Evolutionary conservation across 2,797 vertebrate species (phyloP), one percentile per base, ranked within the genome.

Genomic region (Chelidonichthys spinosus): DNA sequence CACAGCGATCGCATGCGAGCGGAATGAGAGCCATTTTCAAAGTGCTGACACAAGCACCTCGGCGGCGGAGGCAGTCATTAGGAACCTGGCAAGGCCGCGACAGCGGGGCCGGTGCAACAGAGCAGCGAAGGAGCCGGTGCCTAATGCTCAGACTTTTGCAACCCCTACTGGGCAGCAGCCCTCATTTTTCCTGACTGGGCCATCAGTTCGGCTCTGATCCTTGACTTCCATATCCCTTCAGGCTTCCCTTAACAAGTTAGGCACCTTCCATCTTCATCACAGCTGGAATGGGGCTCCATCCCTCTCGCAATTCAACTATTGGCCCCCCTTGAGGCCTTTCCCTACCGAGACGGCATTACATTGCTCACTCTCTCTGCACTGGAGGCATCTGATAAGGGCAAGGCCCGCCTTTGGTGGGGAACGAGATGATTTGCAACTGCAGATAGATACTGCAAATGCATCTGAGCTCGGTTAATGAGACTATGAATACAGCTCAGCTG

Each of bases 31-130:
- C 73, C 84, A 83, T 90, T 90, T 25, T 82, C 76, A 90, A 92
- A 92, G 2, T 89, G 92, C 92, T 93, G 93, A 93, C 91, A 92
- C 87, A 91, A 86, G 91, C 90, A 66, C 74, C 85, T 85, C 82
- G 18, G 84, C 84, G 70, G 87, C 32, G 63, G 25, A 82, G 83
- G 86, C 84, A 86, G 86, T 90, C 91, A 92, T 92, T 92, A 92
- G 5, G 14, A 85, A 86, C 70, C 88, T 91, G 91, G 89, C 92
- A 87, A 76, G 62, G 76, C 84, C 64, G 68, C 74, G 43, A 65
- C 83, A 78, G 85, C 75, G 15, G 11, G 36, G 82, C 82, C 77
- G 4, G 78, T 18, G 87, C 87, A 85, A 58, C 91, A 69, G 87
- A 86, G 86, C 89, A 56, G 71, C 44, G 75, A 81, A 36, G 73